These are phyloP conservation scores for Drosophila anomelani DNA, from an alignment of 2,888 invertebrate species.

Conservation along the genomic window DNA sequence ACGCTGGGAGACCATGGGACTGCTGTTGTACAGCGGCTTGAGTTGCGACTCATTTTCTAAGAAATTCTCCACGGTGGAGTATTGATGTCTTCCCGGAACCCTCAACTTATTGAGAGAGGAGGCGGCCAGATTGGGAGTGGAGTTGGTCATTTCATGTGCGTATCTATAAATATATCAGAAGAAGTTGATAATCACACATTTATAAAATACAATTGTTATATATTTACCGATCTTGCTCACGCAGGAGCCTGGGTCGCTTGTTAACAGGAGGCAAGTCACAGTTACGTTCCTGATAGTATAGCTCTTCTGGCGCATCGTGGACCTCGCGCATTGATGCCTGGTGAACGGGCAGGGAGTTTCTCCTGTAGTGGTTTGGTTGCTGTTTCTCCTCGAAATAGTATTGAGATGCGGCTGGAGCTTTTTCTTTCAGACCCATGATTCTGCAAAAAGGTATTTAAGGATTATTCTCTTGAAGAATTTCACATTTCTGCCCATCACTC, in stretches of 20 bases:
- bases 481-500: neutral
- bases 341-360: constrained; percentile 71
- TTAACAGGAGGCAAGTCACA: constrained; percentile 90
- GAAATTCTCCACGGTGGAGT: constrained; percentile 41
- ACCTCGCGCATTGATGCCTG: constrained; percentile 93
- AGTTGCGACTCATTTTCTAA: constrained; percentile 45
- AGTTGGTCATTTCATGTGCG: constrained; percentile 42
- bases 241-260: constrained; percentile 86
- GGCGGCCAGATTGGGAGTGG: constrained; percentile 41
- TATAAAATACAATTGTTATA: neutral
- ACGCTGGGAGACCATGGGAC: constrained; percentile 41
- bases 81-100: neutral
- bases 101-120: neutral
- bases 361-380: constrained; percentile 9
- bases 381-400: constrained; percentile 18
- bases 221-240: constrained; percentile 5
- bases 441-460: constrained; percentile 20
- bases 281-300: constrained; percentile 89
- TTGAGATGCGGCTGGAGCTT: neutral
- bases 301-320: constrained; percentile 92
- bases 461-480: neutral
- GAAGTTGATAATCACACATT: neutral
- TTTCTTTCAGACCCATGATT: constrained; percentile 41
- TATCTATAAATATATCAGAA: constrained; percentile 24
- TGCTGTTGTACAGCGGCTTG: constrained; percentile 62